phyloP scores from a whole-genome alignment of 2,888 invertebrate species.

The Cordilura impudica region DNA sequence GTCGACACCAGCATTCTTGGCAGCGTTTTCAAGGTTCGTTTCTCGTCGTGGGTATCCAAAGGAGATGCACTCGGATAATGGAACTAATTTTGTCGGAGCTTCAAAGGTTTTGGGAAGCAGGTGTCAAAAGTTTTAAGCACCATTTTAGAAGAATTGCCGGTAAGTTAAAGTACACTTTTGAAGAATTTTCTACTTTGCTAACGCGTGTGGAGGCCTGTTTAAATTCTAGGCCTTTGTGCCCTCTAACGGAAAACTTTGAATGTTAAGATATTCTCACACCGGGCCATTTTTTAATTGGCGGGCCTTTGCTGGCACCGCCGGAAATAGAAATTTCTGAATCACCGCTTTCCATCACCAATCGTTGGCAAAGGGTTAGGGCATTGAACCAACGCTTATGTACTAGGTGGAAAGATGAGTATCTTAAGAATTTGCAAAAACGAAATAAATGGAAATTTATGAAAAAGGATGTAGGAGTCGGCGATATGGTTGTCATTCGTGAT shows the following conservation, averaged over 20 bases:
- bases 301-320: conserved; percentile 24
- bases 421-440: not conserved
- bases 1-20: conserved; percentile 41
- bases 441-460: not conserved
- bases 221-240: conserved; percentile 42
- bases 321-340: conserved; percentile 25
- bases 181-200: conserved; percentile 47
- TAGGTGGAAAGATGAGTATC: too few species aligned
- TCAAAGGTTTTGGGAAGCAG: conserved; percentile 49
- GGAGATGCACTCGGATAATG: conserved; percentile 51
- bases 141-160: conserved; percentile 41
- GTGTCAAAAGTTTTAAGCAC: conserved; percentile 46
- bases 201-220: conserved; percentile 43
- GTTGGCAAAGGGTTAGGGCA: conserved; percentile 37
- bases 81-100: conserved; percentile 52
- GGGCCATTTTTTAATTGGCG: conserved; percentile 43
- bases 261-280: conserved; percentile 18
- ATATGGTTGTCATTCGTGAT: too few species aligned
- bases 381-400: conserved; percentile 28
- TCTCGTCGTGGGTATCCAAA: conserved; percentile 45
- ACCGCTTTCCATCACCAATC: conserved; percentile 6
- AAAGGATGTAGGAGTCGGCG: not conserved
- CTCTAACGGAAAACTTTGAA: not conserved
- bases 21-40: conserved; percentile 46
- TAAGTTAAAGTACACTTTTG: conserved; percentile 38